These are phyloP conservation scores for Meandrina meandrites DNA, from an alignment of 92 coral and sea anemone species.

Conservation along the genomic window DNA sequence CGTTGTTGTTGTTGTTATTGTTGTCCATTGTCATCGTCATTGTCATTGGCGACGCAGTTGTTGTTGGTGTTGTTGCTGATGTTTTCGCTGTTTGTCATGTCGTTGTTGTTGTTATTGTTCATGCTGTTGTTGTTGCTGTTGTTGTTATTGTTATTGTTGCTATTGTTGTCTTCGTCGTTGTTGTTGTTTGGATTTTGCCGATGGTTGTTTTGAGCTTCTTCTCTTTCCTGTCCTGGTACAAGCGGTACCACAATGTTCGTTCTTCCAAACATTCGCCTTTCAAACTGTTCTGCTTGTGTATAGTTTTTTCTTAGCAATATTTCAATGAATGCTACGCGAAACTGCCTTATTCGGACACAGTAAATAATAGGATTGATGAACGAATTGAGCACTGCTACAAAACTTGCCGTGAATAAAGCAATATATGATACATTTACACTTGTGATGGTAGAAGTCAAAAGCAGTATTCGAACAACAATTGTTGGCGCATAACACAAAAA, in stretches of 20 bases:
- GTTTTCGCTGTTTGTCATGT: background rate
- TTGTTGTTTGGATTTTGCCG: too few species aligned
- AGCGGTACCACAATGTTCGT: too few species aligned
- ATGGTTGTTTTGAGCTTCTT: too few species aligned
- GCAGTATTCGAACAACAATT: background rate
- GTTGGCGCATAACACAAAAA: background rate
- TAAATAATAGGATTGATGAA: background rate
- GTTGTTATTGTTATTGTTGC: too few species aligned
- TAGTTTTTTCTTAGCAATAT: background rate
- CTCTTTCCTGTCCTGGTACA: too few species aligned
- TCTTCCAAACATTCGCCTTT: background rate
- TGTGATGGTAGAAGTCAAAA: background rate
- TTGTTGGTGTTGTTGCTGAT: too few species aligned
- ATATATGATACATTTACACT: background rate
- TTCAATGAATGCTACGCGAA: slow-evolving; percentile 20
- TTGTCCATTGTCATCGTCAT: too few species aligned
- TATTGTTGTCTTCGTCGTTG: background rate
- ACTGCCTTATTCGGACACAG: background rate
- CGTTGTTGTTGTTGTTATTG: too few species aligned
- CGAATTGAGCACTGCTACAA: background rate
- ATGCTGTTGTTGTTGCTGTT: background rate
- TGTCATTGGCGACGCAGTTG: too few species aligned
- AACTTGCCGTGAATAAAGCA: background rate
- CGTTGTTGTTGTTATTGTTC: background rate
- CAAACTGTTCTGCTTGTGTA: background rate